These are phyloP conservation scores for Lepidochrysops patricia DNA, from an alignment of 2,888 invertebrate genomes.

Conservation along the genomic window DNA sequence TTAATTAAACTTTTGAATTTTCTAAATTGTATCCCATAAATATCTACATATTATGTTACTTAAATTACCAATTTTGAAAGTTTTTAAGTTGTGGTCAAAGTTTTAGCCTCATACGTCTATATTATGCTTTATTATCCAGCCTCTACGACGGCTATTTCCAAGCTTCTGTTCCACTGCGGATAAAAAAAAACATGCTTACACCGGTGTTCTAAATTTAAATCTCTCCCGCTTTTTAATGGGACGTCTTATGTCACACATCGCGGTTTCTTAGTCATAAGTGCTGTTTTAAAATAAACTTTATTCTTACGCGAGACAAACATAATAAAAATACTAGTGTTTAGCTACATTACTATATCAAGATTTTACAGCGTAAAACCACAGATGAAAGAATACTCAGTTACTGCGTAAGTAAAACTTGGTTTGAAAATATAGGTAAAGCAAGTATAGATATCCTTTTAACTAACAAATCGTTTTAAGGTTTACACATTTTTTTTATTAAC, in stretches of 20 bases:
- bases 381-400: too few relatives aligned
- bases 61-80: too few relatives aligned
- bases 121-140: neutral
- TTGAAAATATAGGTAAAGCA: too few relatives aligned
- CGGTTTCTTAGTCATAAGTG: constrained; percentile 26
- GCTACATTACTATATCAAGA: neutral
- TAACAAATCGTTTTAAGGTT: too few relatives aligned
- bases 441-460: too few relatives aligned
- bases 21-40: too few relatives aligned
- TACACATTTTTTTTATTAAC: neutral
- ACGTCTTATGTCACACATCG: constrained; percentile 40
- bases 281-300: constrained; percentile 7
- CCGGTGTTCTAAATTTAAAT: constrained; percentile 67
- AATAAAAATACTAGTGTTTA: neutral
- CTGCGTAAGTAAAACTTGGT: too few relatives aligned
- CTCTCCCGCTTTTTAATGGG: constrained; percentile 41
- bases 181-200: constrained; percentile 38
- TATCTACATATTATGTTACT: too few relatives aligned
- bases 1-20: too few relatives aligned
- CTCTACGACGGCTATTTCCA: neutral
- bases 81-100: too few relatives aligned
- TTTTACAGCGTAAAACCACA: too few relatives aligned
- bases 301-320: neutral
- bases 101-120: too few relatives aligned
- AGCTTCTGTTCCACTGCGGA: constrained; percentile 11